Evolutionary conservation across 2,888 invertebrate genomes (phyloP).

Genomic region (Brachynemurus nebulosus): DNA sequence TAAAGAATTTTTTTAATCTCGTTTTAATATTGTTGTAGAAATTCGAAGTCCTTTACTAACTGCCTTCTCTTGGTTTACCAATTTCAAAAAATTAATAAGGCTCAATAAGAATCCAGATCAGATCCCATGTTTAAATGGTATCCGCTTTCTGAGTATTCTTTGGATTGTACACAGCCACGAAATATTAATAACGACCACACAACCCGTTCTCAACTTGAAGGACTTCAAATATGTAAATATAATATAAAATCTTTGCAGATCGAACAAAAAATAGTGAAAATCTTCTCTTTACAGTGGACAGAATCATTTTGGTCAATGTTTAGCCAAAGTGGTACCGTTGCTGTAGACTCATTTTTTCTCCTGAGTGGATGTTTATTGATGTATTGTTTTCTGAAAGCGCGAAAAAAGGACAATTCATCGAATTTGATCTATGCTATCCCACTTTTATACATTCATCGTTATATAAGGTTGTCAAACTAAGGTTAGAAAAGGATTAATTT

Average conservation of each 20-base stretch:
- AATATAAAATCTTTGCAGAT: not conserved
- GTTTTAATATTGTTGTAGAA: too few relatives aligned
- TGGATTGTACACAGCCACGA: constrained; percentile 26
- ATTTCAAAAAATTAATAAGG: not conserved
- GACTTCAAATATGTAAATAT: constrained; percentile 21
- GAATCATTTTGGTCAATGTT: not conserved
- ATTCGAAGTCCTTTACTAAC: not conserved
- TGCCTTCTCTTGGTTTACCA: not conserved
- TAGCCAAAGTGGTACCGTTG: not conserved
- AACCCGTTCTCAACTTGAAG: constrained; percentile 20
- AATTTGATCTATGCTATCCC: too few relatives aligned
- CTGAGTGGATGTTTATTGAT: constrained; percentile 15
- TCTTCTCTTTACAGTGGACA: constrained; percentile 23
- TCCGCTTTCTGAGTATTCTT: constrained; percentile 13
- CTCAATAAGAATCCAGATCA: not conserved
- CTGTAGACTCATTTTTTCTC: constrained; percentile 25
- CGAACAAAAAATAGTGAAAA: too few relatives aligned
- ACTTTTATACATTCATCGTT: constrained; percentile 28
- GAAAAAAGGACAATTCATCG: too few relatives aligned
- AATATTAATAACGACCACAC: constrained; percentile 17
- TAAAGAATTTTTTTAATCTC: too few relatives aligned
- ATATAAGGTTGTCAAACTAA: constrained; percentile 26
- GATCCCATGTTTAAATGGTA: constrained; percentile 13
- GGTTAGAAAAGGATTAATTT: constrained; percentile 21
- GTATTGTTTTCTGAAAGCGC: not conserved